Evolutionary conservation across 2,113 vertebrate species (phyloP), one percentile per base, ranked within the genome.

Genomic region (Gopherus flavomarginatus): DNA sequence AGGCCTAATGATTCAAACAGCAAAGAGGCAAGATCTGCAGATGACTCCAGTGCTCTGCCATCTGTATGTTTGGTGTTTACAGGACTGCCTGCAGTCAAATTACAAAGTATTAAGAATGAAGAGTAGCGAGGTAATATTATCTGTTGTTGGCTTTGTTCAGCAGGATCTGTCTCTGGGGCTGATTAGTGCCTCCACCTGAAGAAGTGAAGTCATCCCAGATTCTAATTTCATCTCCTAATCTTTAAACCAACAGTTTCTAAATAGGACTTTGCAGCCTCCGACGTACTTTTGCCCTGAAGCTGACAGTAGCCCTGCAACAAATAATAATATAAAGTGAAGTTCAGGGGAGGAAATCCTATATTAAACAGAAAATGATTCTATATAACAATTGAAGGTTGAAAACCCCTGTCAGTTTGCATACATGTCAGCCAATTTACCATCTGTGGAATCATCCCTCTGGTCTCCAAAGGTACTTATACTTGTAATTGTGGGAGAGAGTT

Each of bases 341-440:
- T 97, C 72, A 83, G 65, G 54, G 57, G 24, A 79, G 83, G 38
- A 88, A 96, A 65, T 92, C 24, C 82, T 91, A 16, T 27, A 86
- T 96, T 95, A 98, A 95, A 96, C 88, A 86, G 44, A 94, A 97
- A 96, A 92, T 44, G 88, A 92, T 97, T 98, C 91, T 92, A 56
- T 92, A 44, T 56, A 89, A 90, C 96, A 96, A 93, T 47, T 86
- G 95, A 89, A 94, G 80, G 47, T 87, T 97, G 92, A 89, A 96
- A 96, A 90, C 62, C 12, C 90, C 97, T 96, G 84, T 98, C 94
- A 97, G 85, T 24, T 90, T 94, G 57, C 59, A 86, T 93, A 50
- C 5, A 12, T 44, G 17, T 97, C 93, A 97, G 94, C 81, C 54
- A 89, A 90, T 89, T 98, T 96, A 79, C 62, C 89, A 87, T 94